Evolutionary conservation across 2,797 vertebrate species (phyloP), one percentile per base, ranked within the genome.

Genomic region (Cirrhinus mrigala): DNA sequence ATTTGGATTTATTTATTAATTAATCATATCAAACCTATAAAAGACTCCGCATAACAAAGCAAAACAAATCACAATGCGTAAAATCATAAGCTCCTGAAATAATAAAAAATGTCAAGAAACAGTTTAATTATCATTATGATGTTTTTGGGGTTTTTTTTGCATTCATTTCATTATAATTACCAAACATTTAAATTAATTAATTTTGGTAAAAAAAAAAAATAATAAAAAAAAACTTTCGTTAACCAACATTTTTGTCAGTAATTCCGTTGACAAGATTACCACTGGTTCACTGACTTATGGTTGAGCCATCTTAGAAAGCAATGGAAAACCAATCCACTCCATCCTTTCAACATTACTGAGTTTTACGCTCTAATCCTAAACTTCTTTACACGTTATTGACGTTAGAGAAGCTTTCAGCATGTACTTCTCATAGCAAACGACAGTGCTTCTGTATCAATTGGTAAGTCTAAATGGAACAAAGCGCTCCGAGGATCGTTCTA

Each of bases 381-480:
- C 46, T 52, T 68, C 27, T 73, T 60, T n/a, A 33, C 18, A 60
- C 24, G 37, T 60, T 64, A 22, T 29, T 29, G 12, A 64, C 2
- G 0, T 66, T 76, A 52, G 9, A 16, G 20, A 76, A 66, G 29
- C 58, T 64, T 60, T 73, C 16, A n/a, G 1, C 60, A 4, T 60
- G 33, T 9, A 40, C 16, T 40, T 76, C 18, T 5, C 27, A 12
- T 9, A 48, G n/a, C 37, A 78, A 74, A 60, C 52, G 7, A 70
- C 52, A 71, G 48, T 48, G n/a, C n/a, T 79, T 70, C 24, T 4
- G 37, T 70, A 70, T 79, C 33, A 70, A 18, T 69, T 14, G 11
- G 27, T 79, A 44, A 74, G 81, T 54, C 70, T 81, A 27, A 46
- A 1, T 50, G n/a, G 75, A 37, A 79, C 80, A 33, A 58, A 68